A percentile compares a stretch with the other conserved stretches of the same genome.
Conservation (phyloP, 2,113 vertebrate species). For the Scolopax mira region DNA sequence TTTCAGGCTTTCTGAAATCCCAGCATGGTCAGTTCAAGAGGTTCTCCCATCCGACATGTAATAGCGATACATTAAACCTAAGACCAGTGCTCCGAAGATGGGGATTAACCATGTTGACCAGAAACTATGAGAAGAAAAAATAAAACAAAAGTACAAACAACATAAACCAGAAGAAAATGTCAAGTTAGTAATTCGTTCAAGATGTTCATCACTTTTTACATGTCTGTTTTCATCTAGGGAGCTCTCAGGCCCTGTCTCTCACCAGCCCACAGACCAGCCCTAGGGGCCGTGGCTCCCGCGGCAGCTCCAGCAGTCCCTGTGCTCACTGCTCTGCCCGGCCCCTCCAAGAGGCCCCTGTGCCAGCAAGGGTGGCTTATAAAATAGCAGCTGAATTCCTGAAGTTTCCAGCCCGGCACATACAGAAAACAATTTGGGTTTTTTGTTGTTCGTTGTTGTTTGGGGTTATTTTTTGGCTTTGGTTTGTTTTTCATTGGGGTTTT, state of each 20-base stretch:
- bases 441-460: not conserved
- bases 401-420: slow-evolving; percentile 15
- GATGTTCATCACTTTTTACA: not conserved
- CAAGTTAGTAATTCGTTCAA: not conserved
- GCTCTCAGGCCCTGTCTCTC: not conserved
- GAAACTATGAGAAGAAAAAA: slow-evolving; percentile 64
- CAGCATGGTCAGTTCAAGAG: slow-evolving; percentile 65
- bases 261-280: not conserved
- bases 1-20: slow-evolving; percentile 7
- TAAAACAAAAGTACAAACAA: not conserved
- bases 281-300: not conserved
- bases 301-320: fast-evolving
- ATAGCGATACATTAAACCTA: slow-evolving; percentile 89
- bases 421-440: not conserved
- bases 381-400: slow-evolving; percentile 2
- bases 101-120: slow-evolving; percentile 91
- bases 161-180: not conserved
- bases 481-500: not conserved
- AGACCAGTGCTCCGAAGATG: slow-evolving; percentile 73
- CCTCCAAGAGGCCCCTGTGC: not conserved
- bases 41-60: slow-evolving; percentile 84
- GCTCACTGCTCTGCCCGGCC: not conserved
- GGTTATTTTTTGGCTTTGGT: not conserved
- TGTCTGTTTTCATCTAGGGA: not conserved
- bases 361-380: not conserved